A percentile compares a stretch with the other conserved stretches of the same genome.
Conservation (phyloP, 1,140 invertebrate genomes). For the Apis florea region DNA sequence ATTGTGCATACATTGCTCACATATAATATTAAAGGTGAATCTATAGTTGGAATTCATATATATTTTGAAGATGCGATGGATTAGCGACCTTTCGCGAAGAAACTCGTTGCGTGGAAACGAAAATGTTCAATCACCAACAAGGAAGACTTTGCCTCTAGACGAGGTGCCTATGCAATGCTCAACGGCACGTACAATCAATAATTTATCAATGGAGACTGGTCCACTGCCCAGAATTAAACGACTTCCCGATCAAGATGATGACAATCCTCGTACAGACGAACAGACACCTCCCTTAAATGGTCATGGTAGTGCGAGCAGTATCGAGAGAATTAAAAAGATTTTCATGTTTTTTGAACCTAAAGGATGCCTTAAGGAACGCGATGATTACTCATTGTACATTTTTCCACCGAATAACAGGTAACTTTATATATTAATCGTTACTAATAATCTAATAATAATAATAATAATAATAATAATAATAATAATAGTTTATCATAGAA, state of each 20-base stretch:
- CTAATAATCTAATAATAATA: too few relatives aligned
- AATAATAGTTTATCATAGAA: too few relatives aligned
- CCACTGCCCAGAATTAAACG: constrained; percentile 76
- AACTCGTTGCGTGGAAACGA: constrained; percentile 78
- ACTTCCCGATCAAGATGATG: constrained; percentile 74
- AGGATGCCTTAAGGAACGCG: constrained; percentile 91
- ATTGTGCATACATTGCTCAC: neutral
- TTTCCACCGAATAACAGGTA: constrained; percentile 92
- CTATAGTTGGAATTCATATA: neutral
- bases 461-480: too few relatives aligned
- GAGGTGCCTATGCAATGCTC: constrained; percentile 72
- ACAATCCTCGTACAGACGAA: constrained; percentile 62
- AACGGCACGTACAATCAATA: constrained; percentile 78
- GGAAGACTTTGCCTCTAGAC: constrained; percentile 72
- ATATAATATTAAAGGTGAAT: too few relatives aligned
- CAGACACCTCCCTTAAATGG: constrained; percentile 74
- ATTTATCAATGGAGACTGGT: constrained; percentile 75
- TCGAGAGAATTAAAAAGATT: constrained; percentile 82
- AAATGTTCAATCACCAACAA: constrained; percentile 66
- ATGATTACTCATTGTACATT: constrained; percentile 93
- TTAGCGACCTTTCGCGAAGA: constrained; percentile 76
- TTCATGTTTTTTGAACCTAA: constrained; percentile 87
- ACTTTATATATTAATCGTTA: too few relatives aligned
- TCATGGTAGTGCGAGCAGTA: constrained; percentile 72
- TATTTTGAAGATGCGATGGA: constrained; percentile 78